These are phyloP conservation scores for Drosophila gaucha DNA, from an alignment of 2,888 invertebrate species.

Conservation along the genomic window DNA sequence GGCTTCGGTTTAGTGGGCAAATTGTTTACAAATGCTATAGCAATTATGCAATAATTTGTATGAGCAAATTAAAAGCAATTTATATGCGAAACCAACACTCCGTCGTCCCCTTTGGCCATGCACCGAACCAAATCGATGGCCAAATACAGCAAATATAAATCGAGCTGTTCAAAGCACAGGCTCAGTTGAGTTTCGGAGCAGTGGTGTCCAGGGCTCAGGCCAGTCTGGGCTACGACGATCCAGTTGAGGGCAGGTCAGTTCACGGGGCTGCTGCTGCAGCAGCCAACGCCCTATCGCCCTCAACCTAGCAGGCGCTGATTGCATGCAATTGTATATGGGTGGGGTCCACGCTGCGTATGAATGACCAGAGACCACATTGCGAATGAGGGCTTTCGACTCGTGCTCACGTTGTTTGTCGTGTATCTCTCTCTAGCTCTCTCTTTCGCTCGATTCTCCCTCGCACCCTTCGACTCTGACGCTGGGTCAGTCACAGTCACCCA, in stretches of 20 bases:
- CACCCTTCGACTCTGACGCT: constrained; percentile 4
- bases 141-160: constrained; percentile 65
- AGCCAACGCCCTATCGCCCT: constrained; percentile 68
- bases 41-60: constrained; percentile 77
- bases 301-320: constrained; percentile 59
- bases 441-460: background rate
- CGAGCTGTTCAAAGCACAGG: constrained; percentile 38
- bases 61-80: constrained; percentile 72
- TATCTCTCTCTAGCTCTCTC: background rate
- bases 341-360: constrained; percentile 69
- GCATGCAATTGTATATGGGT: constrained; percentile 69
- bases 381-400: constrained; percentile 73
- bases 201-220: constrained; percentile 13
- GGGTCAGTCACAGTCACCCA: constrained; percentile 35
- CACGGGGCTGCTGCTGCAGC: constrained; percentile 12
- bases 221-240: constrained; percentile 25
- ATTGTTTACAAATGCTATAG: constrained; percentile 76
- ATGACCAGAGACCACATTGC: constrained; percentile 75
- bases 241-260: constrained; percentile 52
- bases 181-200: constrained; percentile 23
- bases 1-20: constrained; percentile 62
- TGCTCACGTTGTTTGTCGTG: constrained; percentile 34
- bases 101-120: background rate
- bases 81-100: constrained; percentile 50
- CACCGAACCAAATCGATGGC: constrained; percentile 59